Conservation (phyloP, 2,113 vertebrate species). For the Saccopteryx leptura region DNA sequence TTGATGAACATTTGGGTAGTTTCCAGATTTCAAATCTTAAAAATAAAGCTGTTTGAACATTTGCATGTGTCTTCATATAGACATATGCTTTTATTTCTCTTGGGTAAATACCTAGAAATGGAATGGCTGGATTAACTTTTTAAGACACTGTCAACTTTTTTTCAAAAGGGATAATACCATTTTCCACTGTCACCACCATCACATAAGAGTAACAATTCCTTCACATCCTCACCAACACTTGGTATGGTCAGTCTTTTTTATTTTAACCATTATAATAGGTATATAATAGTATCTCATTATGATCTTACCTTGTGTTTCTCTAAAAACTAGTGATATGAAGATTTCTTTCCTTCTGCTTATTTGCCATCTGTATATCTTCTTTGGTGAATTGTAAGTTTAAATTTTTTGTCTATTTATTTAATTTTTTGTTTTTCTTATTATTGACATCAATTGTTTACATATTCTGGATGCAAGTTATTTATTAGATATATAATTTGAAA, state of each 20-base stretch:
- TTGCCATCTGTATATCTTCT: not conserved
- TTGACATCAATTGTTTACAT: not conserved
- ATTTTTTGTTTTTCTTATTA: conserved; percentile 24
- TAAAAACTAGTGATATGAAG: not conserved
- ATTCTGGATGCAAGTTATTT: not conserved
- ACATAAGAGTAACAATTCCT: not conserved
- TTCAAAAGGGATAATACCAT: not conserved
- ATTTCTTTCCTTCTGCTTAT: conserved; percentile 11
- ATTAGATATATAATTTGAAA: not conserved
- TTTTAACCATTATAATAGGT: not conserved
- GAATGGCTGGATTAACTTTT: not conserved
- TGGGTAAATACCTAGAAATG: not conserved
- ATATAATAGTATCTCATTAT: not conserved
- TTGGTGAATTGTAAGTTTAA: not conserved
- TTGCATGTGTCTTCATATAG: not conserved
- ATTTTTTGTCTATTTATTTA: conserved; percentile 29
- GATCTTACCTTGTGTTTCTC: conserved; percentile 1
- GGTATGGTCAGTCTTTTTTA: not conserved
- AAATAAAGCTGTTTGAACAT: not conserved
- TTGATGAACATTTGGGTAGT: not conserved
- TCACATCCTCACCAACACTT: not conserved
- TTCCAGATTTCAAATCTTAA: not conserved
- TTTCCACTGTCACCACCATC: not conserved
- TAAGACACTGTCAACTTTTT: not conserved
- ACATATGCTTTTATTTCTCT: not conserved